A percentile compares a stretch with the other conserved stretches of the same genome.
phyloP scores from a whole-genome alignment of 2,797 vertebrate genomes.

The Acanthurus leucopareius region DNA sequence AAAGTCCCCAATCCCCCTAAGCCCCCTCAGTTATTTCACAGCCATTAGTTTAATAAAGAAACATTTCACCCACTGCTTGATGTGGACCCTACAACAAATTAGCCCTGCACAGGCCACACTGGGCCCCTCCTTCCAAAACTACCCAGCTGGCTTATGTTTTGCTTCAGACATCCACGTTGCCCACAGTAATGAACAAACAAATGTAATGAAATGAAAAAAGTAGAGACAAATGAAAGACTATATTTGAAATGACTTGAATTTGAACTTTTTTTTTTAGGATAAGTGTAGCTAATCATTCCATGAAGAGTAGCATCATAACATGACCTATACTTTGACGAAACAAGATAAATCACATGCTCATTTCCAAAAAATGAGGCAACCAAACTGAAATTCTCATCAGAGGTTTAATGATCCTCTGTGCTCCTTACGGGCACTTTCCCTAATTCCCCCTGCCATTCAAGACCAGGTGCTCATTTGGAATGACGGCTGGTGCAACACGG shows the following conservation, averaged over 20 bases:
- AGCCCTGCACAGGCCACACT: slow-evolving; percentile 33
- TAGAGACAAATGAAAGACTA: too few species aligned
- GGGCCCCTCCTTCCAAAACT: background rate
- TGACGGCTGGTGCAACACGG: background rate
- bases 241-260: background rate
- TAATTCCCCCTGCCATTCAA: background rate
- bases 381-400: slow-evolving; percentile 9
- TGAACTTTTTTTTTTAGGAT: background rate
- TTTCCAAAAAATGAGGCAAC: slow-evolving; percentile 5
- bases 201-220: background rate
- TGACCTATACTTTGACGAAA: background rate
- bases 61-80: slow-evolving; percentile 54
- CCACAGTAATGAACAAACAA: slow-evolving; percentile 5
- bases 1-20: slow-evolving; percentile 16
- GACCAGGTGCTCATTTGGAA: background rate
- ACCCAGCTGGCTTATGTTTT: slow-evolving; percentile 24
- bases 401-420: slow-evolving; percentile 6
- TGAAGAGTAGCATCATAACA: background rate
- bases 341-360: background rate
- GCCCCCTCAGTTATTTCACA: slow-evolving; percentile 72
- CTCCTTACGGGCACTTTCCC: background rate
- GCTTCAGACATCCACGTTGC: background rate
- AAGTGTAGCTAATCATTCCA: background rate
- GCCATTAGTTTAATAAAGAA: slow-evolving; percentile 75
- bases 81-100: slow-evolving; percentile 69